phyloP scores from a whole-genome alignment of 1,140 invertebrate genomes.

The Coelopa frigida region DNA sequence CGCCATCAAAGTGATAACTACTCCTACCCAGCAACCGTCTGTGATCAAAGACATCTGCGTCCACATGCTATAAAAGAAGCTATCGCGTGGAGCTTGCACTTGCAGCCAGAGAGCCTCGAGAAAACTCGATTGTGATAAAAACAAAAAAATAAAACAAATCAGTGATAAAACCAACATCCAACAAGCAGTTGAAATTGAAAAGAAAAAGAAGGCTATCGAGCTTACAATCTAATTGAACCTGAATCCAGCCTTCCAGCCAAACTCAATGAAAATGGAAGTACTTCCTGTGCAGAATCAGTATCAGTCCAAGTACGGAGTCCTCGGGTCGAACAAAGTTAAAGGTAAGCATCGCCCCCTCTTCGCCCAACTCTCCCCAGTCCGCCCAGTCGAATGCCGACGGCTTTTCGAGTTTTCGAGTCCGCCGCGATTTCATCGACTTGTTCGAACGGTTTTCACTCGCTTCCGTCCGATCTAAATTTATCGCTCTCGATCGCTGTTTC shows the following conservation, averaged over 20 bases:
- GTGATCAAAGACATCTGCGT: too few species aligned
- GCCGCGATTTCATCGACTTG: too few species aligned
- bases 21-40: too few species aligned
- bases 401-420: too few species aligned
- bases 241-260: slow-evolving; percentile 1
- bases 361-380: too few species aligned
- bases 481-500: too few species aligned
- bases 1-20: slow-evolving; percentile 41
- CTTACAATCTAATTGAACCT: neutral
- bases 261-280: slow-evolving; percentile 45
- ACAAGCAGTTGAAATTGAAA: slow-evolving; percentile 16
- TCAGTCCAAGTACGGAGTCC: slow-evolving; percentile 24
- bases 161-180: slow-evolving; percentile 26
- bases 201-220: neutral
- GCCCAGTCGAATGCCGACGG: too few species aligned
- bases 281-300: slow-evolving; percentile 34
- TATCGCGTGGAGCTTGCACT: too few species aligned
- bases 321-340: slow-evolving; percentile 40
- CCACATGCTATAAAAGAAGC: too few species aligned
- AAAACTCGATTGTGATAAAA: slow-evolving; percentile 12
- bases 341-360: slow-evolving; percentile 36
- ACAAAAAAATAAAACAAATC: slow-evolving; percentile 19
- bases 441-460: too few species aligned
- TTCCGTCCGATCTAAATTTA: too few species aligned
- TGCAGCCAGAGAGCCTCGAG: too few species aligned